Conservation (phyloP, 37 sponge, comb jelly and placozoan species). For the Oopsacas minuta region DNA sequence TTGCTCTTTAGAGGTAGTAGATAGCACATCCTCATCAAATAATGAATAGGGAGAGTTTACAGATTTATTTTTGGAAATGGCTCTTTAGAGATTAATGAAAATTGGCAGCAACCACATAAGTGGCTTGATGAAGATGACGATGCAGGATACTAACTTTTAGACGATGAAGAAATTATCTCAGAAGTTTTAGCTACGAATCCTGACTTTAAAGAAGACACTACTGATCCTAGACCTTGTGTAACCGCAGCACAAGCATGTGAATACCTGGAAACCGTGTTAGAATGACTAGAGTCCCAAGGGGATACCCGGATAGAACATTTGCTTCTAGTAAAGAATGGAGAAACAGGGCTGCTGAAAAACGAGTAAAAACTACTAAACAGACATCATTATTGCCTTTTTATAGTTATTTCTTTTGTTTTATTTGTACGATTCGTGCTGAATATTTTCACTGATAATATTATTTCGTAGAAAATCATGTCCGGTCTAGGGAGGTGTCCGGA, state of each 20-base stretch:
- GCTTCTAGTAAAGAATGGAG: conserved; percentile 8
- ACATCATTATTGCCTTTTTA: background rate
- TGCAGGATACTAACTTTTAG: conserved; percentile 20
- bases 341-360: background rate
- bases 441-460: too few relatives aligned
- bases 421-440: too few relatives aligned
- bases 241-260: conserved; percentile 18
- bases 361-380: background rate
- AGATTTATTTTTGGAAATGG: background rate
- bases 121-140: conserved; percentile 9
- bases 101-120: background rate
- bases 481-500: too few relatives aligned
- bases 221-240: background rate
- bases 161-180: conserved; percentile 26
- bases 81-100: background rate
- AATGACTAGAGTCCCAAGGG: too few relatives aligned
- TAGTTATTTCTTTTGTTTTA: too few relatives aligned
- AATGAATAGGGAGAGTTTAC: background rate
- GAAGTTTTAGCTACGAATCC: too few relatives aligned
- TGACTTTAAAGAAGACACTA: background rate
- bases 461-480: too few relatives aligned
- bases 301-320: too few relatives aligned
- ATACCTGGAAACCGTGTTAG: conserved; percentile 18
- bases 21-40: too few relatives aligned
- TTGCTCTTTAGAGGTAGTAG: too few relatives aligned